phyloP scores from a whole-genome alignment of 53 echinoderm and acorn worm genomes.

The Antedon mediterranea region DNA sequence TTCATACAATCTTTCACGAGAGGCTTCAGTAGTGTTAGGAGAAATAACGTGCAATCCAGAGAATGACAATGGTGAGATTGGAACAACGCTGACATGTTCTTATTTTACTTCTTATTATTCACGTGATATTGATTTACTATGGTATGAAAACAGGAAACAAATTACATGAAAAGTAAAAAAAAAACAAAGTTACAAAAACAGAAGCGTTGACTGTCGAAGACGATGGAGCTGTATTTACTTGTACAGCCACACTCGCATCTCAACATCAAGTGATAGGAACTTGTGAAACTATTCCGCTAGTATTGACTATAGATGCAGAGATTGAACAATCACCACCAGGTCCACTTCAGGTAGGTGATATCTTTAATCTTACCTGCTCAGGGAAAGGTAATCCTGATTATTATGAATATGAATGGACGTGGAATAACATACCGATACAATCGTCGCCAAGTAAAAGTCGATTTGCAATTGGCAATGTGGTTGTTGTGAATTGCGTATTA shows the following conservation, averaged over 20 bases:
- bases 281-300: not conserved
- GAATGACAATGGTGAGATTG: too few species aligned
- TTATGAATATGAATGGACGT: too few species aligned
- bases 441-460: not conserved
- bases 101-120: too few species aligned
- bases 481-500: too few species aligned
- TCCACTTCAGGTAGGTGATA: not conserved
- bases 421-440: too few species aligned
- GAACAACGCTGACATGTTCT: too few species aligned
- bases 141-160: too few species aligned
- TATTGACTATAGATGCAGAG: not conserved
- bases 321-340: not conserved
- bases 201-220: not conserved
- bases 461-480: too few species aligned
- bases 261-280: not conserved
- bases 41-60: not conserved
- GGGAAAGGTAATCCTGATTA: too few species aligned
- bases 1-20: not conserved
- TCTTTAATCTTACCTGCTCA: too few species aligned
- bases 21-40: not conserved
- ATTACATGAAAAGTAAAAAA: not conserved
- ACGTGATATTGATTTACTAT: too few species aligned
- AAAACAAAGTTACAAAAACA: not conserved
- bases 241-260: not conserved
- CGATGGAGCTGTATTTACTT: not conserved